A percentile compares a stretch with the other conserved stretches of the same genome.
phyloP scores from a whole-genome alignment of 1,140 invertebrate genomes.

The Riptortus pedestris region DNA sequence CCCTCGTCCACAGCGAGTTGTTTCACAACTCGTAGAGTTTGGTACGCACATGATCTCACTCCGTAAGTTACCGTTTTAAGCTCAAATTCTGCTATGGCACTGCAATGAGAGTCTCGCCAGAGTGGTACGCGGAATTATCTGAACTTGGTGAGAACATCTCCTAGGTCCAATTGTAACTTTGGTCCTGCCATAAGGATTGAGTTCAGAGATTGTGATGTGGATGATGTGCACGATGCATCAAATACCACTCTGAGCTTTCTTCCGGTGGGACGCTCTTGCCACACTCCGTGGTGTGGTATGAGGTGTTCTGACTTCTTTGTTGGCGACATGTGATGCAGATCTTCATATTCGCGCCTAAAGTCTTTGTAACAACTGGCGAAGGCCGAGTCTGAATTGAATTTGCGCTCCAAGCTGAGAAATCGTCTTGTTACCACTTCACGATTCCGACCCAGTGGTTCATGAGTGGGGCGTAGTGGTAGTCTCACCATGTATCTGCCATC shows the following conservation, averaged over 20 bases:
- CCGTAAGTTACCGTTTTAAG: neutral
- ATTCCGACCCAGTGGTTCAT: too few species aligned
- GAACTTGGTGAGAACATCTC: neutral
- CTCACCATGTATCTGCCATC: too few species aligned
- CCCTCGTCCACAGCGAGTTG: conserved; percentile 33
- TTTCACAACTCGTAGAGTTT: conserved; percentile 25
- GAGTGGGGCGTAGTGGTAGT: too few species aligned
- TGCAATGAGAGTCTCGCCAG: neutral
- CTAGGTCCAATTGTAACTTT: neutral
- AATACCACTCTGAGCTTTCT: neutral
- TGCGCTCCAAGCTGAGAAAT: too few species aligned
- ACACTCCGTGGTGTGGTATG: neutral
- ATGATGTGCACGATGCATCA: neutral
- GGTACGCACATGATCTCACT: neutral
- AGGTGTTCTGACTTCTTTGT: neutral
- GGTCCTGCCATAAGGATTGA: too few species aligned
- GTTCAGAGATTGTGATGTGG: too few species aligned
- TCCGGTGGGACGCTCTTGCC: neutral
- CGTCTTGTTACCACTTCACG: too few species aligned
- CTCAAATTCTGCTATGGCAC: neutral
- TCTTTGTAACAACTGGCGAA: too few species aligned
- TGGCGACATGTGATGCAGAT: conserved; percentile 1
- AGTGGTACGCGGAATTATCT: neutral
- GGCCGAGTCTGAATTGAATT: too few species aligned
- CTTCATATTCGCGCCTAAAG: conserved; percentile 8